Evolutionary conservation across 2,113 vertebrate species (phyloP), one percentile per base, ranked within the genome.

Genomic region (Hydrochoerus hydrochaeris): DNA sequence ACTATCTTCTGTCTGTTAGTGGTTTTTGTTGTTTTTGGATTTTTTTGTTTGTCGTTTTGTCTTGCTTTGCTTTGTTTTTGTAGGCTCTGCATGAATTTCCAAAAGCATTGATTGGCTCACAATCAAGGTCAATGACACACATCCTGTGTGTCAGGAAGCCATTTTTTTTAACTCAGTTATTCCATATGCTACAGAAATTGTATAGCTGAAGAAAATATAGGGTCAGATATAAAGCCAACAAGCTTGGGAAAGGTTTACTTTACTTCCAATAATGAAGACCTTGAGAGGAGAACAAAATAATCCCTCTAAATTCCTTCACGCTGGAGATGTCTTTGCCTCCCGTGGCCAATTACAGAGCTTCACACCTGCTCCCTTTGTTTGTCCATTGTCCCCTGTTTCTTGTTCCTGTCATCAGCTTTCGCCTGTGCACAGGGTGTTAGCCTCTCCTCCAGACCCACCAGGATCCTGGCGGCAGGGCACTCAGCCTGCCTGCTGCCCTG

Each of bases 141-240:
- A 85, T 82, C 26, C 58, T 92, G n/a, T 75, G 17, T 77, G 46
- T 88, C 49, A 85, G 69, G 69, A 87, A 86, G 19, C 10, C 26
- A 60, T 73, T 80, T 86, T 90, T 19, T 71, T 71, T 20, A 84
- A 84, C 58, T 89, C 54, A 62, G 0, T 87, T 90, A 94, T 83
- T 85, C 77, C 90, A 11, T 57, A 52, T 58, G 49, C 84, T 69
- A 90, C 94, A 77, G 85, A 88, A 95, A 93, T 88, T 38, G 60
- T 44, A 92, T 44, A 90, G 41, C 38, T 1, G 16, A 67, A 78
- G 57, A 16, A 94, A 94, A 81, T 1, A 57, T 44, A 10, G 41
- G 46, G 83, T 58, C 83, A 93, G 97, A 80, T 12, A 77, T 38
- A 94, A 96, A 96, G 65, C 49, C 57, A 82, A 67, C 80, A 49